These are phyloP conservation scores for Drosophila jambulina DNA, from an alignment of 1,140 invertebrate genomes.

Conservation along the genomic window DNA sequence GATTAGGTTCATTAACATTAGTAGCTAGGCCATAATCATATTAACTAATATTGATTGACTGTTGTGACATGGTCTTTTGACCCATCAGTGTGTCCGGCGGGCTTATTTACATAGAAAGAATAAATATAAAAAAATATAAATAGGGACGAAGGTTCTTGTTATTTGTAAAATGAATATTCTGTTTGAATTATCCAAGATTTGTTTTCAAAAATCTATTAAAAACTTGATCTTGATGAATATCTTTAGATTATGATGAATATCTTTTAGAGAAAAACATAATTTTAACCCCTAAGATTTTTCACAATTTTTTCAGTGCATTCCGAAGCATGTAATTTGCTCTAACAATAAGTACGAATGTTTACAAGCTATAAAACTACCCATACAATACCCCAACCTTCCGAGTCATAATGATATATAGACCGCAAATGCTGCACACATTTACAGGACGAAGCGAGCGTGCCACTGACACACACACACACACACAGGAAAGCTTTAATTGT, in stretches of 20 bases:
- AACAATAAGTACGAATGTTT: conserved; percentile 79
- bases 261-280: too few species aligned
- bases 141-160: too few species aligned
- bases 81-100: conserved; percentile 6
- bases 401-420: conserved; percentile 70
- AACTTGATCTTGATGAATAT: too few species aligned
- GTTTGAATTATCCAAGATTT: too few species aligned
- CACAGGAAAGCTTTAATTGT: conserved; percentile 77
- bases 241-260: too few species aligned
- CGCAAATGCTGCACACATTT: conserved; percentile 76
- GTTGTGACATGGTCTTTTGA: conserved; percentile 26
- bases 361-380: conserved; percentile 79
- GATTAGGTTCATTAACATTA: conserved; percentile 52
- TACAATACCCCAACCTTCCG: conserved; percentile 40
- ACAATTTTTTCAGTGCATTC: neutral
- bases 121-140: neutral
- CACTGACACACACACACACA: conserved; percentile 30
- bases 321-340: conserved; percentile 54
- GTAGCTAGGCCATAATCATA: conserved; percentile 38
- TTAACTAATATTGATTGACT: conserved; percentile 62
- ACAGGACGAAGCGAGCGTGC: conserved; percentile 26
- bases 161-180: too few species aligned
- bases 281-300: too few species aligned
- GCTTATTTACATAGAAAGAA: neutral
- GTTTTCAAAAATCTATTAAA: too few species aligned